Percentiles rank a stretch among this genome's conserved stretches.
Evolutionary conservation across 35 echinoderm and acorn worm species (phyloP).

Genomic region (Heliocidaris erythrogramma): DNA sequence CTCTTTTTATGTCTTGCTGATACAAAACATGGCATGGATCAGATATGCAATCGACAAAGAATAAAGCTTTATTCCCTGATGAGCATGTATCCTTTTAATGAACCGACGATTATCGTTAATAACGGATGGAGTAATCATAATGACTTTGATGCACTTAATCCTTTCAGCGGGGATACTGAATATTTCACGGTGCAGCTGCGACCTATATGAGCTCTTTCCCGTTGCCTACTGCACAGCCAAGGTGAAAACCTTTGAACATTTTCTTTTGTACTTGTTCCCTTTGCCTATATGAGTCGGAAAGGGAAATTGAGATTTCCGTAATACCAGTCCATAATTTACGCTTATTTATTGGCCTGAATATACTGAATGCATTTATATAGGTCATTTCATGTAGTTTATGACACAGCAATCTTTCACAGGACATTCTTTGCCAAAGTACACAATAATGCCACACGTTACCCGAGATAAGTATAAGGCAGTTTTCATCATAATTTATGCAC

Average conservation of each 20-base stretch:
- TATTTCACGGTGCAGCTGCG: neutral
- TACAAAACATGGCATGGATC: neutral
- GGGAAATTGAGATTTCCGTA: neutral
- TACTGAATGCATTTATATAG: neutral
- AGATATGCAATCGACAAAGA: neutral
- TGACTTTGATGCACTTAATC: neutral
- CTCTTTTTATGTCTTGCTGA: too few relatives aligned
- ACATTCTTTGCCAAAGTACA: neutral
- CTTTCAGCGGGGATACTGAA: neutral
- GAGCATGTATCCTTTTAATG: constrained; percentile 4
- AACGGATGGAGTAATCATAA: neutral
- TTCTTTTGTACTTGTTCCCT: neutral
- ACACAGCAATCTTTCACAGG: neutral
- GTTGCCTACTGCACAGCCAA: neutral
- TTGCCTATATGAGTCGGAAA: neutral
- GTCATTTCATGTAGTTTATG: neutral
- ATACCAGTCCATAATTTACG: neutral
- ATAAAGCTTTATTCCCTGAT: neutral
- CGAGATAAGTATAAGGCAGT: neutral
- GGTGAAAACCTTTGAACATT: neutral
- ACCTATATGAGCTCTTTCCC: neutral
- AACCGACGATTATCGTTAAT: constrained; percentile 1
- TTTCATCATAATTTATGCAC: too few relatives aligned
- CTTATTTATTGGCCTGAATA: neutral
- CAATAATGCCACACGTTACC: neutral